Base-by-base conservation (phyloP, 2,888 invertebrate species). In the Netelia fuscicornis region DNA sequence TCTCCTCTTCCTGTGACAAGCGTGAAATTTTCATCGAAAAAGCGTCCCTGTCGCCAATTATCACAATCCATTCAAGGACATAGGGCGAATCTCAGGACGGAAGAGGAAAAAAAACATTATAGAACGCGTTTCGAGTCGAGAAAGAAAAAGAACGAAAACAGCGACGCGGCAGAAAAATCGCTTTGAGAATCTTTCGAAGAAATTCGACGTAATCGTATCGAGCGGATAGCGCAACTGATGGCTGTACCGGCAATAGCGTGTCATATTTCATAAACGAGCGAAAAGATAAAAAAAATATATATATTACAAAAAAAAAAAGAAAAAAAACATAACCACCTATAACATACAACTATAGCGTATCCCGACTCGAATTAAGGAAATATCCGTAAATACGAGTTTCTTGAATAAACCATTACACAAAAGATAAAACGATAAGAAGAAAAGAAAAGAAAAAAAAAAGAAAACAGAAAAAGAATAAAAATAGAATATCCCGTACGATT, bases 161-260 rank as follows among this genome's bases (percentile, higher is more conserved):
- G 25, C 23, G 20, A 8, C n/a, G 52, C 10, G 2, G 5, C n/a
- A 77, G 17, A 70, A 30, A 80, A 70, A 80, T 71, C 54, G 37
- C 67, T 48, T 78, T 37, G 71, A 62, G 23, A 76, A 80, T 75
- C 74, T 62, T 76, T 72, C 10, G 11, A 37, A 60, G 44, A 13
- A 58, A 30, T 30, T 71, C 60, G 25, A 78, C 71, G 74, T 78
- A 83, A 65, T 79, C 83, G 72, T 79, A 83, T 84, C 65, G 83
- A 65, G 81, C 58, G 67, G 74, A 84, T 75, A 65, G 71, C 37
- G 65, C 65, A 79, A 83, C 56, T 71, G 60, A 78, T 72, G 82
- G 86, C 87, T 85, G 87, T 87, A 87, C 86, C 86, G 86, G 86
- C 85, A 86, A 82, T 83, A 86, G 81, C 84, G 84, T 84, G 82